Base-by-base conservation (phyloP, 2,888 invertebrate species). In the Diloba caeruleocephala region DNA sequence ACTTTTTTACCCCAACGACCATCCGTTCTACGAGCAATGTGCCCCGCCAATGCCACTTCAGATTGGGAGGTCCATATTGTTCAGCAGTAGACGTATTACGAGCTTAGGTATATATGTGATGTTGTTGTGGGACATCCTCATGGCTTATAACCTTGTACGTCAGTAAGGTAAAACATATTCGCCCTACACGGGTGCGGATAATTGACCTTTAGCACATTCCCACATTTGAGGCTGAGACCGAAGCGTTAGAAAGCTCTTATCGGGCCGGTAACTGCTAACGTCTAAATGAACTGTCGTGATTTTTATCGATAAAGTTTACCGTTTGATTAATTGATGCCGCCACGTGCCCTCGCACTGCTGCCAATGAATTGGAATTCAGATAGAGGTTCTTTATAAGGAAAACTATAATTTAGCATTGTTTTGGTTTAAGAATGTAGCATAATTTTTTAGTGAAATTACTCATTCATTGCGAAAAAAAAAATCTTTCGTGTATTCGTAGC, bases 201-300 rank as follows among this genome's bases (percentile, higher is more conserved):
- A 76, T 76, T 81, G 87, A 89, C 89, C 89, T 85, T 39, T 85
- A 81, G 74, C 79, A 84, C 70, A 74, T 88, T 90, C 88, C 84
- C 89, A 88, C 85, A 86, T 84, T 73, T 82, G 81, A 78, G 74
- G 64, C 71, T 6, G 17, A 9, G 17, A 58, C 55, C 71, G 77
- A 82, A 80, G 83, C 81, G 87, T 85, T 87, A 89, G 90, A 90
- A 90, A 90, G 90, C 85, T 82, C 76, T 82, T 81, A 85, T 84
- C 81, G 73, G 48, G 6, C 78, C 58, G 51, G 75, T 71, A 76
- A 76, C 78, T 53, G 55, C 54, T 58, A 33, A 43, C 69, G 32
- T 61, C 74, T 75, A 82, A 85, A 85, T 84, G 79, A 81, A 82
- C 78, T 81, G 84, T 82, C 84, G 81, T 80, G 86, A 87, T 88